Conservation (phyloP, 2,797 vertebrate genomes). For the Siniperca scherzeri region DNA sequence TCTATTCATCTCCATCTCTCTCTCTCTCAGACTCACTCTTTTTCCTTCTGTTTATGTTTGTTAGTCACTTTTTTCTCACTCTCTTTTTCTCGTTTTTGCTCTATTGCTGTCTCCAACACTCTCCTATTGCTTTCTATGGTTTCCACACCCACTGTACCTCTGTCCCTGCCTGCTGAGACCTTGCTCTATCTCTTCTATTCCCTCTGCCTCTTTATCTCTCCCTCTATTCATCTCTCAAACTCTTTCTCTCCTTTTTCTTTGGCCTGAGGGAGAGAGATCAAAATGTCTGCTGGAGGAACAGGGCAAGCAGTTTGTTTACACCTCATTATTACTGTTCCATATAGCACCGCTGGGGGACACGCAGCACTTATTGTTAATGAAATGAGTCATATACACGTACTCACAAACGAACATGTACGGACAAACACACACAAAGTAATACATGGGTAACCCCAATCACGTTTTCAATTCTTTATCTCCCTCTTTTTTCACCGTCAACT, state of each 20-base stretch:
- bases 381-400: constrained; percentile 23
- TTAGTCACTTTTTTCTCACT: constrained; percentile 37
- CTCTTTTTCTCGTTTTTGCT: constrained; percentile 21
- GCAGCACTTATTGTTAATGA: constrained; percentile 58
- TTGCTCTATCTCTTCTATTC: constrained; percentile 30
- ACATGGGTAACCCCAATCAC: constrained; percentile 16
- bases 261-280: constrained; percentile 57
- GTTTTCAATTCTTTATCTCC: constrained; percentile 14
- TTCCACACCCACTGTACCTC: constrained; percentile 47
- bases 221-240: constrained; percentile 20
- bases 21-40: constrained; percentile 22
- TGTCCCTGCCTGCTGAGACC: constrained; percentile 55
- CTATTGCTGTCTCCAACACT: constrained; percentile 27
- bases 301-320: constrained; percentile 68
- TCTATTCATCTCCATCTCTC: constrained; percentile 52
- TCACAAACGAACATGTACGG: constrained; percentile 9
- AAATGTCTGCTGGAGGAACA: constrained; percentile 61
- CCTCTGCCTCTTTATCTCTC: constrained; percentile 38
- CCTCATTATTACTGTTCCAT: constrained; percentile 63
- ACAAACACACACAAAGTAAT: constrained; percentile 28
- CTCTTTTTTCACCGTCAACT: constrained; percentile 14
- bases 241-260: constrained; percentile 30
- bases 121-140: constrained; percentile 32
- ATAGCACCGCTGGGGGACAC: constrained; percentile 27
- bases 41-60: constrained; percentile 26